phyloP scores from a whole-genome alignment of 2,888 invertebrate genomes.

The Actias luna region DNA sequence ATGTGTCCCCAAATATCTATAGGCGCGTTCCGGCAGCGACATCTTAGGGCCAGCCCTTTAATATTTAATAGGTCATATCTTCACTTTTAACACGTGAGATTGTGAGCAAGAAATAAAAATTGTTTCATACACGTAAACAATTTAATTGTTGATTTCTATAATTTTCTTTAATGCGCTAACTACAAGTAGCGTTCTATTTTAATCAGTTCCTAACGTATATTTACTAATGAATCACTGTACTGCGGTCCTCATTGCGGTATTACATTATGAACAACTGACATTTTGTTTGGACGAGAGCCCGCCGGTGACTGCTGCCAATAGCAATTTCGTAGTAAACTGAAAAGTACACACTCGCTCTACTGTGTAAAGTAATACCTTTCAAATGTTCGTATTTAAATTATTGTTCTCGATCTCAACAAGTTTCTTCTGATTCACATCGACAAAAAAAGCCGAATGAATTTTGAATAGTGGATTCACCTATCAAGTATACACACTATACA shows the following conservation, averaged over 20 bases:
- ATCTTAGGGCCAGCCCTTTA: too few species aligned
- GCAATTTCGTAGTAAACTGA: conserved; percentile 21
- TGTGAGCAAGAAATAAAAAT: too few species aligned
- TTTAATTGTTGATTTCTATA: too few species aligned
- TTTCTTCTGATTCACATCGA: neutral
- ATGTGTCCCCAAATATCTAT: too few species aligned
- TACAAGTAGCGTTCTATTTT: neutral
- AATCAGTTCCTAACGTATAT: neutral
- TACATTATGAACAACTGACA: conserved; percentile 26
- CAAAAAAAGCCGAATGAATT: neutral
- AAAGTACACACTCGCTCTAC: conserved; percentile 6
- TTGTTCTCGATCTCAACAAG: neutral
- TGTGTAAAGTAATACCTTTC: neutral
- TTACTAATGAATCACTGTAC: conserved; percentile 3
- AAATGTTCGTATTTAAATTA: neutral
- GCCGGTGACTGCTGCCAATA: conserved; percentile 23
- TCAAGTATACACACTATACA: neutral
- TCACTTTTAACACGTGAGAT: too few species aligned
- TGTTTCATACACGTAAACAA: too few species aligned
- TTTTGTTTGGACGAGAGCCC: conserved; percentile 29
- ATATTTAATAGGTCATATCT: too few species aligned
- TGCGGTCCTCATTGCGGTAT: conserved; percentile 12
- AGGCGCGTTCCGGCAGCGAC: too few species aligned
- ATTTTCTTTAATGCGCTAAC: too few species aligned
- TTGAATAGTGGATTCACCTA: neutral